Conservation (phyloP, 2,888 invertebrate species). For the Lapara coniferarum region DNA sequence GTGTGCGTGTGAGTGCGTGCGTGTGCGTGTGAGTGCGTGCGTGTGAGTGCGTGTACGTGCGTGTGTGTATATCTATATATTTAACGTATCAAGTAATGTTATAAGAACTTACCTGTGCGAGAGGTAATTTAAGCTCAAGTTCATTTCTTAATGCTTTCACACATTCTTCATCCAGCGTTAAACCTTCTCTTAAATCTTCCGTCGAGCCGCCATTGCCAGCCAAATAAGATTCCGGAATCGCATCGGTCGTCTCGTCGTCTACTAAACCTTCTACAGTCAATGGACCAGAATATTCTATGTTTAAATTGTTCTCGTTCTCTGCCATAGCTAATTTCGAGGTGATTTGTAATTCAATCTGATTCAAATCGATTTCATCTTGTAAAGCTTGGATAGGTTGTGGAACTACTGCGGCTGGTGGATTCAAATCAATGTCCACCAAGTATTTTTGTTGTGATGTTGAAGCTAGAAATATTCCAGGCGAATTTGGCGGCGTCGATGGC, state of each 20-base stretch:
- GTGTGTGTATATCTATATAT: too few species aligned
- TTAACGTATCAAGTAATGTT: too few species aligned
- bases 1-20: too few species aligned
- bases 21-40: too few species aligned
- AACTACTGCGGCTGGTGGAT: constrained; percentile 41
- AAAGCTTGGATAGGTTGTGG: constrained; percentile 46
- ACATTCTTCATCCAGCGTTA: constrained; percentile 87
- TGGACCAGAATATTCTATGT: constrained; percentile 78
- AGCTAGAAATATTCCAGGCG: constrained; percentile 70
- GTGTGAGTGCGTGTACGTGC: too few species aligned
- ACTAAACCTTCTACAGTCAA: constrained; percentile 65
- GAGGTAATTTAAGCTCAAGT: constrained; percentile 87
- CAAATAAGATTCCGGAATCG: constrained; percentile 61
- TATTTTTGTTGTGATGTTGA: constrained; percentile 71
- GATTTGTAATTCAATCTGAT: constrained; percentile 76
- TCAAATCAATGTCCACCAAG: constrained; percentile 67
- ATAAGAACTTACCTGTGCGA: constrained; percentile 82
- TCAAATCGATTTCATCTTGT: constrained; percentile 65
- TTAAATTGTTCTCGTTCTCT: constrained; percentile 80
- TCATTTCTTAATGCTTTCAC: constrained; percentile 88
- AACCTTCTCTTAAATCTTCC: constrained; percentile 81
- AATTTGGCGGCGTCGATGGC: constrained; percentile 75
- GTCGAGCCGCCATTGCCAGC: constrained; percentile 80
- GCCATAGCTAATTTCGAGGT: constrained; percentile 78
- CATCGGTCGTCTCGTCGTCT: constrained; percentile 60